phyloP scores from a whole-genome alignment of 2,797 vertebrate species.

The Sebastes taczanowskii region DNA sequence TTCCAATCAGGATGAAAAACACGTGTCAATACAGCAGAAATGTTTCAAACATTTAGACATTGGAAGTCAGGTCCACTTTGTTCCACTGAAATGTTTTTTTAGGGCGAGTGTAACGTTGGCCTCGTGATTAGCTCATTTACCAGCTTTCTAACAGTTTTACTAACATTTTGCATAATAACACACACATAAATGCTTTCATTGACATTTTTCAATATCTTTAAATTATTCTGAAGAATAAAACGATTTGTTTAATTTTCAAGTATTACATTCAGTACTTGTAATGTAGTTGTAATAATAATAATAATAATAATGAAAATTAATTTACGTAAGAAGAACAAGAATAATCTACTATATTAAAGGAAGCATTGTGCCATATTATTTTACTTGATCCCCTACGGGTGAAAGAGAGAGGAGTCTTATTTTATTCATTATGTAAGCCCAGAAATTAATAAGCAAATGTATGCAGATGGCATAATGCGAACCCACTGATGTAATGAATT shows the following conservation, averaged over 20 bases:
- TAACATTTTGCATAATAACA: not conserved
- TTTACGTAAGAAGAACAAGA: not conserved
- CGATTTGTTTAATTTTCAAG: not conserved
- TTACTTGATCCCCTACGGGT: not conserved
- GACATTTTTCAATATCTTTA: not conserved
- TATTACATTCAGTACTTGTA: not conserved
- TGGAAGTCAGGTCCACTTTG: slow-evolving; percentile 33
- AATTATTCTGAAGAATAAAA: not conserved
- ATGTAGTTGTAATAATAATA: not conserved
- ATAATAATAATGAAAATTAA: not conserved
- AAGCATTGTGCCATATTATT: not conserved
- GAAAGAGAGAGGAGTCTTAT: not conserved
- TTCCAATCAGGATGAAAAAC: slow-evolving; percentile 68
- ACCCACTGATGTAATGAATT: slow-evolving; percentile 15
- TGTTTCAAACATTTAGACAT: slow-evolving; percentile 57
- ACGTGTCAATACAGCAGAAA: slow-evolving; percentile 65
- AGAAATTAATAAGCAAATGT: slow-evolving; percentile 25
- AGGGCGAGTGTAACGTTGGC: not conserved
- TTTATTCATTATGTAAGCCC: not conserved
- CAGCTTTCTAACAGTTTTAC: not conserved
- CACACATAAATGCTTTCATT: not conserved
- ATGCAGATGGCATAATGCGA: slow-evolving; percentile 10
- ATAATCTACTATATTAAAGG: not conserved
- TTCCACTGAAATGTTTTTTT: not conserved
- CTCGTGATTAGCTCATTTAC: not conserved